Conservation (phyloP, 1,140 invertebrate species). For the Eupristina koningsbergeri region DNA sequence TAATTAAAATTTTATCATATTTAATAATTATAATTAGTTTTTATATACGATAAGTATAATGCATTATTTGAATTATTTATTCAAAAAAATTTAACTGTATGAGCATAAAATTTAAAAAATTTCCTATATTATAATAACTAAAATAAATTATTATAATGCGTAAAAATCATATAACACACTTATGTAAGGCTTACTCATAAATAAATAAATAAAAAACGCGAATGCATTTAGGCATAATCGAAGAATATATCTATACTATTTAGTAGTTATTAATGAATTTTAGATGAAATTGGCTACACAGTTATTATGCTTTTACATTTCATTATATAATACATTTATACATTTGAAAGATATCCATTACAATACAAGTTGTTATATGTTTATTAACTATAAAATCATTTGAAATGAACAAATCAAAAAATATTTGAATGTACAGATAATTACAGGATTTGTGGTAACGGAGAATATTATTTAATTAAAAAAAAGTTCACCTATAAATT, state of each 20-base stretch:
- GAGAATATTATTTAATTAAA: neutral
- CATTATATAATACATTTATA: neutral
- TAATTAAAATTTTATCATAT: too few relatives aligned
- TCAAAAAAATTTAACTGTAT: too few relatives aligned
- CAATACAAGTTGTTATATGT: neutral
- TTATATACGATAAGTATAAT: too few relatives aligned
- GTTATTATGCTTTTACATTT: neutral
- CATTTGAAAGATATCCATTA: constrained; percentile 16
- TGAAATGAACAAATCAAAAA: neutral
- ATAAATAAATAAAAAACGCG: constrained; percentile 21
- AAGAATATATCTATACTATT: constrained; percentile 2
- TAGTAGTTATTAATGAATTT: constrained; percentile 18
- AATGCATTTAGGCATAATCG: constrained; percentile 27
- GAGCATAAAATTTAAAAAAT: too few relatives aligned
- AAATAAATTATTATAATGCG: too few relatives aligned
- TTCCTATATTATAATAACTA: too few relatives aligned
- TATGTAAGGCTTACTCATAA: constrained; percentile 17
- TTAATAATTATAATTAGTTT: too few relatives aligned
- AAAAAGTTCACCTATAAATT: neutral
- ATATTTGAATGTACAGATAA: neutral
- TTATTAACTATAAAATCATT: constrained; percentile 5
- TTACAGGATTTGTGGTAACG: neutral
- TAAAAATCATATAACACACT: constrained; percentile 8
- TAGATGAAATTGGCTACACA: constrained; percentile 24
- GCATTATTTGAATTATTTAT: too few relatives aligned